Percentiles rank a stretch among this genome's conserved stretches.
Evolutionary conservation across 2,888 invertebrate species (phyloP).

Genomic region (Julus scanicus): DNA sequence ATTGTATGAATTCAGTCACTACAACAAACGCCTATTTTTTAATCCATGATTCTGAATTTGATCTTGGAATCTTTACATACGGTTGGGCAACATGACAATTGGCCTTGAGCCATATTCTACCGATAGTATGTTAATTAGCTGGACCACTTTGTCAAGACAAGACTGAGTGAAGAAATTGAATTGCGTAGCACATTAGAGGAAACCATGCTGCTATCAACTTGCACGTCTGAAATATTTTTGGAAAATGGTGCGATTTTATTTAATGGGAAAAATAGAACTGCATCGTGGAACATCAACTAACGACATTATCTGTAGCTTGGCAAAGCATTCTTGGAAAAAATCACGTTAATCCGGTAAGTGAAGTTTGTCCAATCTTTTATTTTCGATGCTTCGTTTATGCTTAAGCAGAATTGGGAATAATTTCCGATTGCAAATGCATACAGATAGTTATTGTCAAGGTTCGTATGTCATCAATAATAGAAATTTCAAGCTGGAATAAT

Average conservation of each 20-base stretch:
- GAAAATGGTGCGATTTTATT: background rate
- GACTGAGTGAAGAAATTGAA: constrained; percentile 19
- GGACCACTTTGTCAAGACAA: background rate
- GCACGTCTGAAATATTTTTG: background rate
- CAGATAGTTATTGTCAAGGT: no score
- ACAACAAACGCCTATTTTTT: background rate
- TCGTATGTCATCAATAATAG: no score
- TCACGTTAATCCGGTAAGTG: background rate
- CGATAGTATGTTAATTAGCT: background rate
- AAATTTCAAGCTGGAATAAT: background rate
- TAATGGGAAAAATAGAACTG: background rate
- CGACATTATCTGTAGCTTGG: background rate
- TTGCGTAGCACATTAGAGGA: background rate
- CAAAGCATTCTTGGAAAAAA: background rate
- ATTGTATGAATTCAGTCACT: background rate
- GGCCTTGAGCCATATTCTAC: background rate
- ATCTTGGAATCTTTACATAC: background rate
- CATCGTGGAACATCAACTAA: background rate
- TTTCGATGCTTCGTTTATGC: background rate
- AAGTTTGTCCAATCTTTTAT: background rate
- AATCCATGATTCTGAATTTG: background rate
- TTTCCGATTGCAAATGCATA: background rate
- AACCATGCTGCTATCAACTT: background rate
- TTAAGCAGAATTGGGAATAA: background rate
- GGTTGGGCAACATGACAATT: background rate